These are phyloP conservation scores for Phalacrocorax brasilianus DNA, from an alignment of 2,113 vertebrate species.

Conservation along the genomic window DNA sequence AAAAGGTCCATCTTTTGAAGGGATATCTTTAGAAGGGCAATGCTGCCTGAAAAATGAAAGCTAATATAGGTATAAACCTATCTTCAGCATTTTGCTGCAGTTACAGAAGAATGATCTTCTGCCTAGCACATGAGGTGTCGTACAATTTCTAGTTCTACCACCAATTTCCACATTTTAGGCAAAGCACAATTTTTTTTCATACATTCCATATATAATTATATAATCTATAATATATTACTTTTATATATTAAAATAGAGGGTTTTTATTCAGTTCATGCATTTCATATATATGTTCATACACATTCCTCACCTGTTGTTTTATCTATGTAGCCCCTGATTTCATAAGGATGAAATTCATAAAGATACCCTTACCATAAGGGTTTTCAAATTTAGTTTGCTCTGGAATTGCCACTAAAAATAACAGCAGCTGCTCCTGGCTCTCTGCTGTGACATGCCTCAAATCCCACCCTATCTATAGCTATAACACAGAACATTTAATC, in stretches of 20 bases:
- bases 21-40: constrained; percentile 41
- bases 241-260: not conserved
- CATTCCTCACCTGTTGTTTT: not conserved
- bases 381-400: not conserved
- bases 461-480: not conserved
- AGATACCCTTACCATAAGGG: not conserved
- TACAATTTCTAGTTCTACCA: not conserved
- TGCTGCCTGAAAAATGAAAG: not conserved
- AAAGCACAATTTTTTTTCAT: not conserved
- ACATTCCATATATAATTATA: not conserved
- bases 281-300: not conserved
- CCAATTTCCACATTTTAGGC: not conserved
- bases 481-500: not conserved
- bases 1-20: constrained; percentile 59
- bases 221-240: not conserved
- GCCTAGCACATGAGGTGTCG: not conserved
- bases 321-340: not conserved
- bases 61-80: constrained; percentile 8
- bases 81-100: not conserved
- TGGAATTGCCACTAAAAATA: not conserved
- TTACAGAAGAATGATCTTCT: not conserved
- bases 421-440: constrained; percentile 15
- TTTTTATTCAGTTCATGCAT: not conserved
- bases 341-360: not conserved
- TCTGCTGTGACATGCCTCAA: not conserved